These are phyloP conservation scores for Anodontia alba DNA, from an alignment of 2,888 invertebrate genomes.

Conservation along the genomic window DNA sequence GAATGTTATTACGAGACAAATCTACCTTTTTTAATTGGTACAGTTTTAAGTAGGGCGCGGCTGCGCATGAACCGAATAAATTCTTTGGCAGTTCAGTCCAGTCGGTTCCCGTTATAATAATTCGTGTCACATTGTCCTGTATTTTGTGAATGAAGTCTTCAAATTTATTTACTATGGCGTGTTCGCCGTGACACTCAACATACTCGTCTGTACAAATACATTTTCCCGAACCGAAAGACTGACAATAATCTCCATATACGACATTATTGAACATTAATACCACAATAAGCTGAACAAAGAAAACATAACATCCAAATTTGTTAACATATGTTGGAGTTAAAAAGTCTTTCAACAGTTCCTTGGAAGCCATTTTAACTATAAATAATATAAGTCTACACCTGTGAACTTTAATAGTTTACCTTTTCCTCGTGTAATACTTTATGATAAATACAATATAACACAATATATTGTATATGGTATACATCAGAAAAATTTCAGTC, in stretches of 20 bases:
- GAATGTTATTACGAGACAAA: slow-evolving; percentile 61
- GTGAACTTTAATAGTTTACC: no score
- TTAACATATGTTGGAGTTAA: slow-evolving; percentile 6
- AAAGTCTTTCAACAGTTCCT: slow-evolving; percentile 25
- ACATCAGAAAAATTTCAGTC: no score
- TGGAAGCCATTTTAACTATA: slow-evolving; percentile 39
- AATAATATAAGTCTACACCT: no score
- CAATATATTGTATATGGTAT: no score
- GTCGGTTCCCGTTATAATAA: slow-evolving; percentile 57
- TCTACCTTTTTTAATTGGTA: slow-evolving; percentile 47
- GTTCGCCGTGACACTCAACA: slow-evolving; percentile 47
- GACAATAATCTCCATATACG: no score
- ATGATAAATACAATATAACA: no score
- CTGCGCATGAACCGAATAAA: slow-evolving; percentile 60
- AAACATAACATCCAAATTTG: not conserved
- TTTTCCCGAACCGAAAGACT: no score
- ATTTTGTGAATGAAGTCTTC: slow-evolving; percentile 29
- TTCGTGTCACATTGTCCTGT: slow-evolving; percentile 37
- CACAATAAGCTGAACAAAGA: no score
- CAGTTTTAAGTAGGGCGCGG: slow-evolving; percentile 30
- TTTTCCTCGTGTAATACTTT: no score
- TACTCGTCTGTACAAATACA: slow-evolving; percentile 46
- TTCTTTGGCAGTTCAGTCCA: slow-evolving; percentile 61
- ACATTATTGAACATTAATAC: no score
- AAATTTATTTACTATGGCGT: slow-evolving; percentile 21